Percentiles rank a stretch among this genome's conserved stretches.
phyloP scores from a whole-genome alignment of 2,888 invertebrate species.

The Neoitamus cyanurus region DNA sequence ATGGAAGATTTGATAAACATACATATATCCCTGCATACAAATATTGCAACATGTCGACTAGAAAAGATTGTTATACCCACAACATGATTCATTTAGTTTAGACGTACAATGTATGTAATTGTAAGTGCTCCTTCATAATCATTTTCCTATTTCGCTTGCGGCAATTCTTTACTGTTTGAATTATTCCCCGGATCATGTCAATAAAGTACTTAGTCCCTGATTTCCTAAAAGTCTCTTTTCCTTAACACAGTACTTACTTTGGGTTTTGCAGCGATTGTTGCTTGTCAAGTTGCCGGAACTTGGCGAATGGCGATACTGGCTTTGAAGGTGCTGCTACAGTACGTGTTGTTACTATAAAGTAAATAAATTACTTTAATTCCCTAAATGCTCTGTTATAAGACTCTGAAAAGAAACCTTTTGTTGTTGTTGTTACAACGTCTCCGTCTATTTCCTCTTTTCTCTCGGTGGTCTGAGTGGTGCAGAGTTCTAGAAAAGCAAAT shows the following conservation, averaged over 20 bases:
- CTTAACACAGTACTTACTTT: conserved; percentile 72
- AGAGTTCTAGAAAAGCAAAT: conserved; percentile 51
- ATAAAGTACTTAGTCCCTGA: background rate
- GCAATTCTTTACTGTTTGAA: background rate
- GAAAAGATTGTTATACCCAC: background rate
- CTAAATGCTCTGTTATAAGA: background rate
- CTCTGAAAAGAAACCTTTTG: conserved; percentile 67
- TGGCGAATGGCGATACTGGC: conserved; percentile 88
- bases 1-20: no score
- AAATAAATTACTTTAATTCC: conserved; percentile 38
- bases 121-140: background rate
- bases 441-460: conserved; percentile 70
- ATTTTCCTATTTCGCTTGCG: background rate
- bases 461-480: conserved; percentile 67
- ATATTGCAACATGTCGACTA: no score
- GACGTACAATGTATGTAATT: no score
- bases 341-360: conserved; percentile 63
- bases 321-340: conserved; percentile 70
- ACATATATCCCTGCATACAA: no score
- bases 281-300: conserved; percentile 91
- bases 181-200: conserved; percentile 24
- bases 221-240: background rate
- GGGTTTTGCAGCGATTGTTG: conserved; percentile 82
- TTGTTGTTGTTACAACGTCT: conserved; percentile 71
- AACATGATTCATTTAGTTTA: background rate